Base-by-base conservation (phyloP, 2,113 vertebrate species). In the Syngnathus typhle region DNA sequence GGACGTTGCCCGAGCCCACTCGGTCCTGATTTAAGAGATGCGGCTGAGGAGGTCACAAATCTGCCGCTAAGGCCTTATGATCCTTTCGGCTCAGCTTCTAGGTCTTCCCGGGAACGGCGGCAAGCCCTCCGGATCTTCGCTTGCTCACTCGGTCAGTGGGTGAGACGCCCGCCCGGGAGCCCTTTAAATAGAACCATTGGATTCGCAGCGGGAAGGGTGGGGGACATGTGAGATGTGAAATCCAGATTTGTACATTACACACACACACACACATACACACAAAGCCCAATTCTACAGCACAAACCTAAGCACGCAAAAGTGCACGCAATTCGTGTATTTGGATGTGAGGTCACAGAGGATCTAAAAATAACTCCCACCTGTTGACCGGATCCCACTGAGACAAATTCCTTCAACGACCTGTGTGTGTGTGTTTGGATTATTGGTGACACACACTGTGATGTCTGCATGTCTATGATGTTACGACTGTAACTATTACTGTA, bases 151-250 rank as follows among this genome's bases (percentile, higher is more conserved):
- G 27, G 77, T 81, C 78, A 69, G 73, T 72, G 70, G 64, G 66
- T 75, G 71, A 80, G 69, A 59, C 5, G 47, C 47, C 37, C 39
- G 41, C 63, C 63, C 65, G 80, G 82, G 1, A 7, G 54, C 65
- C 82, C 82, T 85, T 92, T 90, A 91, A 90, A 91, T 89, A 91
- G 63, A 76, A 62, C 54, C 72, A 67, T 60, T 85, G 74, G 84
- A 85, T 46, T 27, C 27, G 44, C 4, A 15, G 12, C 12, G 87
- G 82, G 82, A 73, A 76, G 77, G 51, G 47, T 1, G 4, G n/a
- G 10, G 54, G 6, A 4, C 79, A 80, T 44, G 65, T 84, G 82
- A 79, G 73, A 71, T 68, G 36, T 47, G 65, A 76, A 80, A 71
- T 12, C 21, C 27, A 69, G 69, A 61, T 12, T 12, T 58, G 73